A percentile compares a stretch with the other conserved stretches of the same genome.
Evolutionary conservation across 2,888 invertebrate genomes (phyloP).

Genomic region (Acronicta psi): DNA sequence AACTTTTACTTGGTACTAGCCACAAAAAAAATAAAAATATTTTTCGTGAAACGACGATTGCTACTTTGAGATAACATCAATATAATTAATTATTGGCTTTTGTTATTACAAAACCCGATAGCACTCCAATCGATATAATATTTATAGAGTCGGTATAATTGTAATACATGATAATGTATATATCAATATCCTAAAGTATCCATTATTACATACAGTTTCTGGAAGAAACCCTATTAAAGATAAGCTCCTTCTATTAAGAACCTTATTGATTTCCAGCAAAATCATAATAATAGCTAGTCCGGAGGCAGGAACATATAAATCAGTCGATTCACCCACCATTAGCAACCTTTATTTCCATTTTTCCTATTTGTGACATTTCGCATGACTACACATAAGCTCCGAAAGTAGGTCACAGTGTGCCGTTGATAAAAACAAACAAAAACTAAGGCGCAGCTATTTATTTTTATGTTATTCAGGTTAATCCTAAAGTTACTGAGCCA

Average conservation of each 20-base stretch:
- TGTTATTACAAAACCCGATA: too few relatives aligned
- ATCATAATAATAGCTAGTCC: too few relatives aligned
- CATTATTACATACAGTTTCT: neutral
- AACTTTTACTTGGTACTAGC: too few relatives aligned
- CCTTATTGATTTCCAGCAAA: neutral
- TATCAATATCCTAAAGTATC: neutral
- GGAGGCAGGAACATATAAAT: conserved; percentile 26
- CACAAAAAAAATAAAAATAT: too few relatives aligned
- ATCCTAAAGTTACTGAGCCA: conserved; percentile 51
- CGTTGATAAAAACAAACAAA: conserved; percentile 53
- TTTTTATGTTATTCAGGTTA: conserved; percentile 61
- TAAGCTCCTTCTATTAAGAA: neutral
- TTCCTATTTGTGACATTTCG: conserved; percentile 43
- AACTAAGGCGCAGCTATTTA: conserved; percentile 36
- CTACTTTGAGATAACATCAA: too few relatives aligned
- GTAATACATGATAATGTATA: too few relatives aligned
- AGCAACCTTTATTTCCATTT: conserved; percentile 32
- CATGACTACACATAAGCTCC: conserved; percentile 42
- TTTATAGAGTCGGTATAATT: too few relatives aligned
- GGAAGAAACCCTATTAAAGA: neutral
- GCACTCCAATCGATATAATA: too few relatives aligned
- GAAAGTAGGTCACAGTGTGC: conserved; percentile 42
- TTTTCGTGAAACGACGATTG: too few relatives aligned
- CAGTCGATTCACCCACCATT: conserved; percentile 34
- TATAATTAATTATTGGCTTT: too few relatives aligned